Base-by-base conservation (phyloP, 2,113 vertebrate species). In the Pao palembangensis region DNA sequence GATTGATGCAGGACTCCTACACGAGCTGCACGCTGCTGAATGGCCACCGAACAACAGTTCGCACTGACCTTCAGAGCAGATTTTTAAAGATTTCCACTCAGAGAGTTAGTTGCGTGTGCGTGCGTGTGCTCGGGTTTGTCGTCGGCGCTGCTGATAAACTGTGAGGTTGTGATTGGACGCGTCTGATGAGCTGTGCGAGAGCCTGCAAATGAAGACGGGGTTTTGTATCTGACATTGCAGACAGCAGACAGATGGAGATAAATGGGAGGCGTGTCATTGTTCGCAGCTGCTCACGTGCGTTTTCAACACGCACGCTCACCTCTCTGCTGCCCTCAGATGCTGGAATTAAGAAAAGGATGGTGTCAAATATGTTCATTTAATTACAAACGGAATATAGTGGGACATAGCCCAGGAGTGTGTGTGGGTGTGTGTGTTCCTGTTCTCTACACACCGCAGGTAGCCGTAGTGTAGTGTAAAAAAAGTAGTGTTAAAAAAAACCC, bases 91-190 rank as follows among this genome's bases (percentile, higher is more conserved):
- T 70, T 64, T 55, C 62, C 58, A 64, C 58, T 75, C 54, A 48
- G 67, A 51, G 13, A 10, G 23, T 55, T 74, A 3, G 2, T 23
- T 23, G 17, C 2, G 18, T 61, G 28, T 55, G 50, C 21, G 44
- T 44, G 38, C 47, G 57, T 31, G 64, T 34, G 51, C 49, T 18
- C 17, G 4, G 74, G 74, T 81, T 69, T 77, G 57, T 69, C 65
- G 59, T 62, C 81, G 79, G 80, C 79, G 61, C 79, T 85, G 79
- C 70, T 84, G 82, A 80, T 83, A 69, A 81, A 74, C 56, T 73
- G 57, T 70, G 55, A 57, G 60, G 53, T 71, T 67, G 56, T 60
- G 75, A 82, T 83, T 82, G 76, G 82, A 69, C 15, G 54, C 14
- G 72, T 71, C 55, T 73, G 73, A 75, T 75, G 74, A 73, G 76